Conservation (phyloP, 2,113 vertebrate genomes). For the Neolamprologus falcicula region DNA sequence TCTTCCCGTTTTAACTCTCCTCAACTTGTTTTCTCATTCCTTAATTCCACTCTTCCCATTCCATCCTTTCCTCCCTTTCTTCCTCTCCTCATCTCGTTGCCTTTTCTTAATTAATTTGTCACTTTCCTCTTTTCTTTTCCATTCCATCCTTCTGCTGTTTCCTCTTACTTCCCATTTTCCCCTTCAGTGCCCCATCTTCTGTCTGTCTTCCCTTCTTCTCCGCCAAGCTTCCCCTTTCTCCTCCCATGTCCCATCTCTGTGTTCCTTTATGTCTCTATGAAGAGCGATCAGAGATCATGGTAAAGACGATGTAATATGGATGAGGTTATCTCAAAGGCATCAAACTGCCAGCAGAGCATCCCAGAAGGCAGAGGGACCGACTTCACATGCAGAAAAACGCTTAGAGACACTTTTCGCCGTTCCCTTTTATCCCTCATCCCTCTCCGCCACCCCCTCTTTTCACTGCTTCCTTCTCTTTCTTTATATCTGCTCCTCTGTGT, state of each 20-base stretch:
- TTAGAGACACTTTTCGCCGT: slow-evolving; percentile 18
- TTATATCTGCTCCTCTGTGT: slow-evolving; percentile 1
- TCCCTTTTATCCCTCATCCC: slow-evolving; percentile 10
- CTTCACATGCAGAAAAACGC: slow-evolving; percentile 37
- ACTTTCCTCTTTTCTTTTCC: neutral
- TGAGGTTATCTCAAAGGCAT: slow-evolving; percentile 55
- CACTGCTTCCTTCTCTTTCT: neutral
- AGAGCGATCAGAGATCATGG: slow-evolving; percentile 43
- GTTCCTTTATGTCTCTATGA: slow-evolving; percentile 19
- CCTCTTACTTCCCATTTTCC: neutral
- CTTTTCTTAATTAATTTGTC: neutral
- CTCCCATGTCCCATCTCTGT: neutral
- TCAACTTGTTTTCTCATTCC: neutral
- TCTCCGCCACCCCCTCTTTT: neutral
- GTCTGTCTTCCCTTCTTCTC: neutral
- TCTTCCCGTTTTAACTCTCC: neutral
- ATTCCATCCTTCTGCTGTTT: neutral
- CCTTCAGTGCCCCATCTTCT: neutral
- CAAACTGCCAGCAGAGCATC: slow-evolving; percentile 19
- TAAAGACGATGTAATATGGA: slow-evolving; percentile 61
- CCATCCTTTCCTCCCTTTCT: neutral
- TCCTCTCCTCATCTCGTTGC: no score
- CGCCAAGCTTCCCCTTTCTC: neutral
- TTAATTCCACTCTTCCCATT: accelerated
- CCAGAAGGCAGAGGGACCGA: slow-evolving; percentile 35